Evolutionary conservation across 23 tunicate species (phyloP).

Genomic region (Styela clava): DNA sequence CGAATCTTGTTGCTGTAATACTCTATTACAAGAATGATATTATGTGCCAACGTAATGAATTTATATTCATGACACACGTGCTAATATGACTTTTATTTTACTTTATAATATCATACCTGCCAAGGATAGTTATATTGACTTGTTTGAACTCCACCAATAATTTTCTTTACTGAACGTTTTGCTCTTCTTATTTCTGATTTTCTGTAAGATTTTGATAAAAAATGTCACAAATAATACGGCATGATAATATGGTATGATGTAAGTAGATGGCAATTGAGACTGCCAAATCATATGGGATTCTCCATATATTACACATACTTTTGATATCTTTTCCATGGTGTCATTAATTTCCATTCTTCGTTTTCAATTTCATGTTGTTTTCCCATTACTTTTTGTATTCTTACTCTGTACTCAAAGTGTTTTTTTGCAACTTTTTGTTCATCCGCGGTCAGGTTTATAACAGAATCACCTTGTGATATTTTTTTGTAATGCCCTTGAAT

Average conservation of each 20-base stretch:
- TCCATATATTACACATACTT: not conserved
- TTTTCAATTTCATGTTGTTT: not conserved
- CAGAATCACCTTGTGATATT: not conserved
- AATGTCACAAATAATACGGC: not conserved
- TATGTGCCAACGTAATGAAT: no score
- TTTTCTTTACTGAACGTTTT: slow-evolving; percentile 40
- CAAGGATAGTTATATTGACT: slow-evolving; percentile 75
- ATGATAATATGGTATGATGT: not conserved
- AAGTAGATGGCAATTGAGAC: no score
- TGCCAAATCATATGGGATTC: no score
- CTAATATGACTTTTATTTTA: no score
- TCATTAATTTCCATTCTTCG: slow-evolving; percentile 11
- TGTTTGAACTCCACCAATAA: slow-evolving; percentile 59
- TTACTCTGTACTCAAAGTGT: not conserved
- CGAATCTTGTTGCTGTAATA: no score
- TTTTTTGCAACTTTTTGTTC: not conserved
- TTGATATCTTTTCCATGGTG: not conserved
- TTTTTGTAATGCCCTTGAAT: not conserved
- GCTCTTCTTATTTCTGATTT: slow-evolving; percentile 11
- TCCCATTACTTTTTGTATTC: not conserved
- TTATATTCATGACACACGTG: no score
- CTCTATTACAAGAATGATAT: no score
- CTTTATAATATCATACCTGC: no score
- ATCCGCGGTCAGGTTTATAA: not conserved
- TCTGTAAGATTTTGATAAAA: slow-evolving; percentile 22